phyloP scores from a whole-genome alignment of 2,888 invertebrate genomes.

The Nomada hirtipes region DNA sequence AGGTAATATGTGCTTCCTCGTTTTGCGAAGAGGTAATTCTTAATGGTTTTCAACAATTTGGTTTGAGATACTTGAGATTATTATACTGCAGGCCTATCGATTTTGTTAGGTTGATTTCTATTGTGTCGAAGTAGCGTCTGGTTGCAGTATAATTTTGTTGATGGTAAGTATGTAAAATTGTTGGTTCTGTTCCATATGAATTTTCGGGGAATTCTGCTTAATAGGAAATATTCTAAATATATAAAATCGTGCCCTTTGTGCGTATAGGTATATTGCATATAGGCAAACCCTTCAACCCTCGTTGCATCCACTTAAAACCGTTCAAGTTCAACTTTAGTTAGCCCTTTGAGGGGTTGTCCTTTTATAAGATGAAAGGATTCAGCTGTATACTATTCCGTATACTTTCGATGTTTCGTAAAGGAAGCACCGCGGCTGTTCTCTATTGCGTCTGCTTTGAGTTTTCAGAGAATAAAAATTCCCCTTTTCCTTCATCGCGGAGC shows the following conservation, averaged over 20 bases:
- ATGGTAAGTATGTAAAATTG: too few species aligned
- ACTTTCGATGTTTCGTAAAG: slow-evolving; percentile 35
- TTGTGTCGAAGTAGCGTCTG: too few species aligned
- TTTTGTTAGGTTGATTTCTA: not conserved
- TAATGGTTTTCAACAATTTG: not conserved
- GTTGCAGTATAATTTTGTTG: too few species aligned
- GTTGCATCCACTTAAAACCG: slow-evolving; percentile 28
- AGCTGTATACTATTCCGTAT: slow-evolving; percentile 6
- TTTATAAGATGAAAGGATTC: slow-evolving; percentile 28
- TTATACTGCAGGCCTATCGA: too few species aligned
- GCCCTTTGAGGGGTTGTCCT: slow-evolving; percentile 22
- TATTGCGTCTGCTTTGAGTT: slow-evolving; percentile 11
- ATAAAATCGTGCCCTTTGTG: too few species aligned
- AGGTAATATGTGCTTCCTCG: not conserved
- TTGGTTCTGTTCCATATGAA: too few species aligned
- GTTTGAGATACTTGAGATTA: not conserved
- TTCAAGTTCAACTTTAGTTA: slow-evolving; percentile 43
- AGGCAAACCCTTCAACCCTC: not conserved
- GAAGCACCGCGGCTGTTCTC: slow-evolving; percentile 10
- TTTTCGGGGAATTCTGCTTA: too few species aligned
- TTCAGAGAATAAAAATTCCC: not conserved
- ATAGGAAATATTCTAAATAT: too few species aligned
- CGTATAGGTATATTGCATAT: too few species aligned
- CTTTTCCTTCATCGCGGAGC: not conserved
- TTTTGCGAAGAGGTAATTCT: not conserved